A percentile compares a stretch with the other conserved stretches of the same genome.
Evolutionary conservation across 2,888 invertebrate species (phyloP).

Genomic region (Cremastobaeus sp.): DNA sequence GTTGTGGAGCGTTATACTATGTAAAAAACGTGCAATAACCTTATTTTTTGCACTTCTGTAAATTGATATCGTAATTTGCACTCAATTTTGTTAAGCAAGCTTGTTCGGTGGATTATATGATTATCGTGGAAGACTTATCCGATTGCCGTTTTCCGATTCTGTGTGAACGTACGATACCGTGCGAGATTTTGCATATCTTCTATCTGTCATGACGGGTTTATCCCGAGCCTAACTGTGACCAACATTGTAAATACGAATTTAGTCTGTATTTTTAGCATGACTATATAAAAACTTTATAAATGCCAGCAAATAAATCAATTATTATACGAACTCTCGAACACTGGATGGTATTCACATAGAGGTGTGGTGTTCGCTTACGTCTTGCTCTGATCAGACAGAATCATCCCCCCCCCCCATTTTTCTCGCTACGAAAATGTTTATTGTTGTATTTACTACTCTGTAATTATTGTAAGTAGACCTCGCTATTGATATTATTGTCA

Average conservation of each 20-base stretch:
- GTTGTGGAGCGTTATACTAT: conserved; percentile 20
- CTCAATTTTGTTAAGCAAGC: conserved; percentile 7
- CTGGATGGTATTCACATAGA: conserved; percentile 46
- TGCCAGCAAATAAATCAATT: conserved; percentile 58
- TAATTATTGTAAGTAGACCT: conserved; percentile 78
- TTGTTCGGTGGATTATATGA: conserved; percentile 2
- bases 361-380: conserved; percentile 54
- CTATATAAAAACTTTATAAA: conserved; percentile 69
- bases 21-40: conserved; percentile 38
- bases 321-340: conserved; percentile 49
- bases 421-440: conserved; percentile 74
- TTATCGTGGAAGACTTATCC: conserved; percentile 31
- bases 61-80: conserved; percentile 18
- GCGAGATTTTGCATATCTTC: conserved; percentile 69
- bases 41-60: conserved; percentile 11
- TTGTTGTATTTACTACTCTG: conserved; percentile 77
- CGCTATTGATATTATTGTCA: conserved; percentile 73
- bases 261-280: conserved; percentile 69
- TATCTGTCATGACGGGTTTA: conserved; percentile 64
- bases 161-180: conserved; percentile 61
- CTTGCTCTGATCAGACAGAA: conserved; percentile 64
- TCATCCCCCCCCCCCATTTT: conserved; percentile 66
- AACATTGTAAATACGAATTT: conserved; percentile 72
- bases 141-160: conserved; percentile 50
- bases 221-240: conserved; percentile 70